Evolutionary conservation across 2,797 vertebrate genomes (phyloP), one percentile per base, ranked within the genome.

Genomic region (Sebastes trivittatus): DNA sequence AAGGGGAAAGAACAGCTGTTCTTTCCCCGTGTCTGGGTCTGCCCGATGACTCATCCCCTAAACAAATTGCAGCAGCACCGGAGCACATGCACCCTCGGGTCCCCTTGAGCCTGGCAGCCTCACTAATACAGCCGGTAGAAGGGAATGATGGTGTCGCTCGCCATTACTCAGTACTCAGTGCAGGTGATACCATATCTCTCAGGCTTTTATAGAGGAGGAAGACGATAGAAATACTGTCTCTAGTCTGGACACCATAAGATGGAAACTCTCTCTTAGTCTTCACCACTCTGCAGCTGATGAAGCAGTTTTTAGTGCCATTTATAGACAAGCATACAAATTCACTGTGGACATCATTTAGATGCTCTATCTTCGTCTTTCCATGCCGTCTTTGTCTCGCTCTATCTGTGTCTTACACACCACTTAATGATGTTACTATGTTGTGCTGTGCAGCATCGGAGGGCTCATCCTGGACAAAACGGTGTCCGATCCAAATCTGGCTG

Each of bases 381-480:
- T 65, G 46, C 11, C 14, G 25, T 20, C 49, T 79, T 23, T 74
- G 11, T 71, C 13, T 62, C 20, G 11, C 16, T 74, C 23, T 14
- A 4, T 46, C 32, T 36, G 27, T 30, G 8, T 38, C 18, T 59
- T 18, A 73, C 46, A 64, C 36, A 56, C 3, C 64, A 65, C 38
- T 46, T 85, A 62, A 88, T 84, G 56, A 72, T 76, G 16, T 72
- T 22, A 68, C 64, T 34, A 11, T 84, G 25, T 80, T 87, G 54
- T 84, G 20, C 52, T 67, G 88, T 94, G 84, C 95, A 99, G 98
- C 92, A 98, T 99, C 71, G 98, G 98, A 87, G 98, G 98, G 77
- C 97, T 99, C 92, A 99, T 99, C 95, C 94, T 99, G 96, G 98
- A 98, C 94, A 99, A 98, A 93, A 99, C 98, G 0, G 97, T 99